Evolutionary conservation across 2,888 invertebrate genomes (phyloP).

Genomic region (Matsumyia berberina): DNA sequence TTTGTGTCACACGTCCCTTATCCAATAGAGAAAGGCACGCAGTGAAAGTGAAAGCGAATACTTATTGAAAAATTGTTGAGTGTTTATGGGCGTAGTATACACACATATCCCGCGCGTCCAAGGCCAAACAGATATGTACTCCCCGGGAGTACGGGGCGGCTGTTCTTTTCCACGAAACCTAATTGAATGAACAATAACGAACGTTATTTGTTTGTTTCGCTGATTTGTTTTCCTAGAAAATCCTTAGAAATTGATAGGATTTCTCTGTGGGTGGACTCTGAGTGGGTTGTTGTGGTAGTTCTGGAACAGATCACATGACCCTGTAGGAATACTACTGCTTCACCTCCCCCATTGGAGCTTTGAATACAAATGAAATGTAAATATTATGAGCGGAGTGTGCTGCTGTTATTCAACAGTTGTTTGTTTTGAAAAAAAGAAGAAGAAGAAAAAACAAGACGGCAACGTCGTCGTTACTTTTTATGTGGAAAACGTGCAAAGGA

Average conservation of each 20-base stretch:
- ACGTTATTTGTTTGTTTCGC: conserved; percentile 28
- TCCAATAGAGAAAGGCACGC: conserved; percentile 3
- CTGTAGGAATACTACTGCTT: conserved; percentile 2
- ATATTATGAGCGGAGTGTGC: conserved; percentile 11
- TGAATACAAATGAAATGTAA: conserved; percentile 50
- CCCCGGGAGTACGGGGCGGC: not conserved
- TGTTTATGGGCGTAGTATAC: not conserved
- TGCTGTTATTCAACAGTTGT: conserved; percentile 42
- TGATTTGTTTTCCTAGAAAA: conserved; percentile 39
- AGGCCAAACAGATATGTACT: conserved; percentile 18
- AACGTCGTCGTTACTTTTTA: conserved; percentile 12
- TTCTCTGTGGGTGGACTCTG: not conserved
- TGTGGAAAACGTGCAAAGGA: conserved; percentile 27
- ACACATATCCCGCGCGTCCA: not conserved
- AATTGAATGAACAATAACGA: conserved; percentile 21
- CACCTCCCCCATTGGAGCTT: conserved; percentile 19
- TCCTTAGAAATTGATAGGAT: conserved; percentile 23
- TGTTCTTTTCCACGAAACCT: not conserved
- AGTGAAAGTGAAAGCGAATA: conserved; percentile 49
- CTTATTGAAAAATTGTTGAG: not conserved
- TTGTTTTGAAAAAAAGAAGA: conserved; percentile 22
- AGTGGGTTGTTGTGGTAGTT: not conserved
- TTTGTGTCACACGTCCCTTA: conserved; percentile 45
- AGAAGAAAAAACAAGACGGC: too few relatives aligned
- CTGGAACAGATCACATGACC: not conserved